Percentiles rank a stretch among this genome's conserved stretches.
These are phyloP conservation scores for Eugnorisma glareosa DNA, from an alignment of 2,888 invertebrate species.

Conservation along the genomic window DNA sequence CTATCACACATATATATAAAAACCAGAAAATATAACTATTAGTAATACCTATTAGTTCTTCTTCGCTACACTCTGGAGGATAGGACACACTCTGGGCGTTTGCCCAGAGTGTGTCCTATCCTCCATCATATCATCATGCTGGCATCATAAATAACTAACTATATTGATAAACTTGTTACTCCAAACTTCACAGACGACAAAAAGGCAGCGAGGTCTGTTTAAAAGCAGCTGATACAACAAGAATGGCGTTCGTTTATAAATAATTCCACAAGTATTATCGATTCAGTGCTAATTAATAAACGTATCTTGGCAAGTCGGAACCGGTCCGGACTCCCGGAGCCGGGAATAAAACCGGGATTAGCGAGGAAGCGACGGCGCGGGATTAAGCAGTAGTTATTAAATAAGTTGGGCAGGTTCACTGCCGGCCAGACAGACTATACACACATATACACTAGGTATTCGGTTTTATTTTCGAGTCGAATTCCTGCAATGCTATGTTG, in stretches of 20 bases:
- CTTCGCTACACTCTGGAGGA: too few species aligned
- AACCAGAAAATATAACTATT: too few species aligned
- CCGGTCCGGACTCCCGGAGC: slow-evolving; percentile 31
- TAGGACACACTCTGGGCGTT: too few species aligned
- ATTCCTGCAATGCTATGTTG: background rate
- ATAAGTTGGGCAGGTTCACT: slow-evolving; percentile 69
- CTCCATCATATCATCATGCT: too few species aligned
- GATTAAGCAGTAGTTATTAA: slow-evolving; percentile 75
- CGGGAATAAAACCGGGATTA: slow-evolving; percentile 64
- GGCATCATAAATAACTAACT: background rate
- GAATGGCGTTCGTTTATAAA: slow-evolving; percentile 39
- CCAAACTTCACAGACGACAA: background rate
- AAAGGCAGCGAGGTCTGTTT: background rate
- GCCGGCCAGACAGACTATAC: slow-evolving; percentile 31
- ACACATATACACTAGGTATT: background rate
- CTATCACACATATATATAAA: too few species aligned
- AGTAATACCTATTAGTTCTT: too few species aligned
- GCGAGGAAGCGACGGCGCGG: slow-evolving; percentile 55
- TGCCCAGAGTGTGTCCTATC: too few species aligned
- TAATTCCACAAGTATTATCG: slow-evolving; percentile 51
- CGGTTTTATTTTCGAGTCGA: background rate
- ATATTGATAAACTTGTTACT: background rate
- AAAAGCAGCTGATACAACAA: slow-evolving; percentile 20
- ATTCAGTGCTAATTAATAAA: slow-evolving; percentile 61
- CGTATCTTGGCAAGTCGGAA: slow-evolving; percentile 49